These are phyloP conservation scores for Eira barbara DNA, from an alignment of 2,113 vertebrate species.

Conservation along the genomic window DNA sequence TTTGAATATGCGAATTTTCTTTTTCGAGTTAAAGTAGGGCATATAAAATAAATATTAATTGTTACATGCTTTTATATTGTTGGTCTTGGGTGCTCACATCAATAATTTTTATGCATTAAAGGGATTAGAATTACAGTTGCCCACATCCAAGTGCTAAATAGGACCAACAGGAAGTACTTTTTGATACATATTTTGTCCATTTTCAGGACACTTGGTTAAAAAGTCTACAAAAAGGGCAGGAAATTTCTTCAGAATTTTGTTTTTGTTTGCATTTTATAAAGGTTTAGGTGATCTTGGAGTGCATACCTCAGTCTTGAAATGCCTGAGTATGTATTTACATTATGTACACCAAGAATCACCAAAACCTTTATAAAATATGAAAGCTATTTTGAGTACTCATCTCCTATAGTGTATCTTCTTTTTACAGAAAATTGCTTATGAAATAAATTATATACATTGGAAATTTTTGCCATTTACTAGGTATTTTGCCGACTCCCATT, in stretches of 20 bases:
- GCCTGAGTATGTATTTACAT: background rate
- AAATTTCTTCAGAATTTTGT: background rate
- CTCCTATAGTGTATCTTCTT: background rate
- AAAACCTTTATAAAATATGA: background rate
- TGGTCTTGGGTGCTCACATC: background rate
- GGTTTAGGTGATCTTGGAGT: background rate
- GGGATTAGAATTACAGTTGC: background rate
- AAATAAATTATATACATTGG: constrained; percentile 14
- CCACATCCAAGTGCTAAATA: background rate
- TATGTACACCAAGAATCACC: background rate
- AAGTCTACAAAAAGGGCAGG: background rate
- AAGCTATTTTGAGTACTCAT: background rate
- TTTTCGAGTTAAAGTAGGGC: background rate
- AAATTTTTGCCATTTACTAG: constrained; percentile 64
- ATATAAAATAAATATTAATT: background rate
- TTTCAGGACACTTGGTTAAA: background rate
- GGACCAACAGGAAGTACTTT: background rate
- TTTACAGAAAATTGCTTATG: constrained; percentile 9
- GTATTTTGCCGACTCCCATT: constrained; percentile 86
- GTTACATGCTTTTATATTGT: background rate
- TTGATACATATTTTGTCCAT: background rate
- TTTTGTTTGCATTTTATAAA: constrained; percentile 4
- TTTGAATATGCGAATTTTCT: background rate
- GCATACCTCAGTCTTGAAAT: constrained; percentile 1
- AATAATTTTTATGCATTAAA: background rate